Conservation (phyloP, 2,797 vertebrate species). For the Cuniculus paca region DNA sequence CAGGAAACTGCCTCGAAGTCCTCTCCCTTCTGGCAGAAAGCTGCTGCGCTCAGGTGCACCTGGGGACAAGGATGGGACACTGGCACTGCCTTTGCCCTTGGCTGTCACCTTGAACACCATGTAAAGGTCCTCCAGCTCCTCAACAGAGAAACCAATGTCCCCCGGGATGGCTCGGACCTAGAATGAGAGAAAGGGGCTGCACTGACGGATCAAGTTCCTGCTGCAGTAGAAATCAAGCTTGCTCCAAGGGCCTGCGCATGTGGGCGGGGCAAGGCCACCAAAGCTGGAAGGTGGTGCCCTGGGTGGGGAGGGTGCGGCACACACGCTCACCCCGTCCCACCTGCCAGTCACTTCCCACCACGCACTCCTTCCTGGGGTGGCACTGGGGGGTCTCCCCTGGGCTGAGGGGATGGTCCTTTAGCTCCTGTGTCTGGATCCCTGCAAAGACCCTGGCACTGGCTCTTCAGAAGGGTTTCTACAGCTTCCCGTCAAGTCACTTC, state of each 20-base stretch:
- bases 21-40: not conserved
- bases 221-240: not conserved
- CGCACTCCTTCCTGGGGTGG: not conserved
- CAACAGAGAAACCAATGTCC: conserved; percentile 96
- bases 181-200: not conserved
- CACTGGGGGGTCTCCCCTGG: not conserved
- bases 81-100: not conserved
- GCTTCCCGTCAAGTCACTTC: not conserved
- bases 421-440: not conserved
- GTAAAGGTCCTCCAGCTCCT: conserved; percentile 97
- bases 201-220: not conserved
- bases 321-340: not conserved
- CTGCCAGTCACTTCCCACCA: not conserved
- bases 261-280: not conserved
- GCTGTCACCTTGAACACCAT: conserved; percentile 96
- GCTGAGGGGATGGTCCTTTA: not conserved
- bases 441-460: not conserved
- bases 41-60: not conserved
- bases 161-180: conserved; percentile 97
- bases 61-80: not conserved
- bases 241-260: not conserved
- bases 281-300: not conserved
- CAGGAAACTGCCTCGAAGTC: not conserved
- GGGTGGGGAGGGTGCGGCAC: not conserved
- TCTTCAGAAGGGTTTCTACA: not conserved